These are phyloP conservation scores for Lomographa bimaculata DNA, from an alignment of 2,888 invertebrate genomes.

Conservation along the genomic window DNA sequence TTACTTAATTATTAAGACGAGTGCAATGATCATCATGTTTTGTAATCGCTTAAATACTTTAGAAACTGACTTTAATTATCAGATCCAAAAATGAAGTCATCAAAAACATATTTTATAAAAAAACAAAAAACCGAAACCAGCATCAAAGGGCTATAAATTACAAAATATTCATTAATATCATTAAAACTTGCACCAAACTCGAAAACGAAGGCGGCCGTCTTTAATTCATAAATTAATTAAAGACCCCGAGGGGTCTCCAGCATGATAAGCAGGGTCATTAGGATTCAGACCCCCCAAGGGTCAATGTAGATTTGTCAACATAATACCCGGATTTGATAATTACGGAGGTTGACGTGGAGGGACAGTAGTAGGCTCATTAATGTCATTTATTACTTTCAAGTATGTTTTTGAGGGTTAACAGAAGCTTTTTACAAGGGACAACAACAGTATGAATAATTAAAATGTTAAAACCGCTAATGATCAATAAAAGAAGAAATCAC, in stretches of 20 bases:
- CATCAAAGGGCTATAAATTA: slow-evolving; percentile 10
- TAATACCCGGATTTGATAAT: slow-evolving; percentile 50
- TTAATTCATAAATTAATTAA: slow-evolving; percentile 80
- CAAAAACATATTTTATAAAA: too few species aligned
- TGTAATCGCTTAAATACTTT: too few species aligned
- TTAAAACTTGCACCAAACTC: slow-evolving; percentile 27
- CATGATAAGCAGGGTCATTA: slow-evolving; percentile 75
- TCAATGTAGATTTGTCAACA: slow-evolving; percentile 65
- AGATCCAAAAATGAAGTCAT: too few species aligned
- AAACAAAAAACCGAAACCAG: too few species aligned
- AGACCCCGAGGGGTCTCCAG: slow-evolving; percentile 43
- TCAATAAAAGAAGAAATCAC: too few species aligned
- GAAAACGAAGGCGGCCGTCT: slow-evolving; percentile 55
- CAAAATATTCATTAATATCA: slow-evolving; percentile 25
- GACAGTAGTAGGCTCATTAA: slow-evolving; percentile 16
- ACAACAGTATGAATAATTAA: too few species aligned
- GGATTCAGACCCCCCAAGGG: slow-evolving; percentile 58
- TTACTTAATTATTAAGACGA: too few species aligned
- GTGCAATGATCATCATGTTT: too few species aligned
- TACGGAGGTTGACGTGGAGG: slow-evolving; percentile 33
- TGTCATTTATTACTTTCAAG: slow-evolving; percentile 3
- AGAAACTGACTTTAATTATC: too few species aligned
- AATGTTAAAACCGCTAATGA: too few species aligned
- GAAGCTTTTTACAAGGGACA: too few species aligned
- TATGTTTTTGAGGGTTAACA: too few species aligned